Base-by-base conservation (phyloP, 2,888 invertebrate genomes). In the Melieria crassipennis region DNA sequence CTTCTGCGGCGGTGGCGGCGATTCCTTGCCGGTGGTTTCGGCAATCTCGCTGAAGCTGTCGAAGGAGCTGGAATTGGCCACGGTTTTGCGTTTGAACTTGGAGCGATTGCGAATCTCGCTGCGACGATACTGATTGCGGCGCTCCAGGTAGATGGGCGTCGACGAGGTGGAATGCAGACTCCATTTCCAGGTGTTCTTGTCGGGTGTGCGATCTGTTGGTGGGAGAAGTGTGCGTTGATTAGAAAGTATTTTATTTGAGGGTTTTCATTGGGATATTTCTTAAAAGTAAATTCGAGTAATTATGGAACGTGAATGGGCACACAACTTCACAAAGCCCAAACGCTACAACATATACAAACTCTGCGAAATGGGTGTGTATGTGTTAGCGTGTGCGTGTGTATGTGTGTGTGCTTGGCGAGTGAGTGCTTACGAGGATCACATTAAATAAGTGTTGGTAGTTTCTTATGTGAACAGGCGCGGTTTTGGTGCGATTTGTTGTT, bases 101-200 rank as follows among this genome's bases (percentile, higher is more conserved):
- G 86, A 85, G 1, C 86, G 83, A 74, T 83, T 85, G 4, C 87
- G 85, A 52, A 87, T 85, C 73, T 87, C 87, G 71, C 92, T 89
- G 65, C 92, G 92, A 64, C 91, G 88, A 78, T 92, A 92, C 68
- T 92, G 89, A 83, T 94, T 94, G 46, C 96, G 89, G 77, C 94
- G 92, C 83, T 97, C 96, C 73, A 97, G 88, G 85, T 97, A 97
- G 78, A 96, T 96, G 0, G 97, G 97, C 0, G 96, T 95, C 45
- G 94, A 93, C 11, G 84, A 83, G 87, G 75, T 92, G 91, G 94
- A 94, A 93, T 84, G 80, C 9, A 83, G 79, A 48, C 83, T 81
- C 87, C 87, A 87, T 76, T 86, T 87, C 87, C 87, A 87, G n/a
- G 83, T 84, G 74, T 83, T 86, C 69, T 86, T 87, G 71, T 87